These are phyloP conservation scores for Macaria liturata DNA, from an alignment of 2,888 invertebrate species.

Conservation along the genomic window DNA sequence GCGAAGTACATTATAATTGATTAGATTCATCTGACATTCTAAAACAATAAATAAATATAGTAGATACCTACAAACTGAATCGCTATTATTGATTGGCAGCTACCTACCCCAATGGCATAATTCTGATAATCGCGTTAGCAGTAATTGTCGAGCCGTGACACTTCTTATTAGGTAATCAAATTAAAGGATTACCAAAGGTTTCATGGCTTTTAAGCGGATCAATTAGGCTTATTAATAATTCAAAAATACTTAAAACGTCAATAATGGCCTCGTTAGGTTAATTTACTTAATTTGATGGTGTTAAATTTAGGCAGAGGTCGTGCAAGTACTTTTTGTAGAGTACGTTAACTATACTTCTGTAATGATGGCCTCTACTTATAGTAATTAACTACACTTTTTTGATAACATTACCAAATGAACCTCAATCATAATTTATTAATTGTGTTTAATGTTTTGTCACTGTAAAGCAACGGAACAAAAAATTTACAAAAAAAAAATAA, in stretches of 20 bases:
- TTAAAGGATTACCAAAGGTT: constrained; percentile 48
- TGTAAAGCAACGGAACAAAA: no score
- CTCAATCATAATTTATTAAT: no score
- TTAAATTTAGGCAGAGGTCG: constrained; percentile 9
- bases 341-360: neutral
- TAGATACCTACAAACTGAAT: neutral
- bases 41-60: no score
- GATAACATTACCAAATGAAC: no score
- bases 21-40: no score
- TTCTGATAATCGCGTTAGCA: constrained; percentile 56
- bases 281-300: constrained; percentile 8
- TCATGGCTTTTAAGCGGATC: constrained; percentile 46
- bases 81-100: constrained; percentile 40
- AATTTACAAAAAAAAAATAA: no score
- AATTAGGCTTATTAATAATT: constrained; percentile 39
- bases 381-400: no score
- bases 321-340: neutral
- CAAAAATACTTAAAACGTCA: constrained; percentile 32
- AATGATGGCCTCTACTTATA: no score
- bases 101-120: constrained; percentile 52
- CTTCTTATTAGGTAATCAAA: constrained; percentile 51
- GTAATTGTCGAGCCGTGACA: constrained; percentile 51
- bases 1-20: no score
- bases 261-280: constrained; percentile 21
- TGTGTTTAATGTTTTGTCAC: no score